phyloP scores from a whole-genome alignment of 1,140 invertebrate genomes.

The Harpegnathos saltator region DNA sequence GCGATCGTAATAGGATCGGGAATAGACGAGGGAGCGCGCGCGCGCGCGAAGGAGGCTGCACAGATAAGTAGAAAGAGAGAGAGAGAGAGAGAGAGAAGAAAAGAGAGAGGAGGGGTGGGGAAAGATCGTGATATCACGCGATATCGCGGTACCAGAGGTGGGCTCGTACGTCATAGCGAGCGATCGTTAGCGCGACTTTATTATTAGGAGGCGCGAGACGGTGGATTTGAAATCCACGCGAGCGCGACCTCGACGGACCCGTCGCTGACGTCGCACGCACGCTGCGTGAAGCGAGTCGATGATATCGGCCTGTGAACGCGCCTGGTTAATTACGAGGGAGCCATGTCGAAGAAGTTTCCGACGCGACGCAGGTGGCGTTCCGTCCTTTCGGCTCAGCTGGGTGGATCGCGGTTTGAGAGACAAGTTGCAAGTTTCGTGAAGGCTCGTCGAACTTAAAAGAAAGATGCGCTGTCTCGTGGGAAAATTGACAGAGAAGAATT shows the following conservation, averaged over 20 bases:
- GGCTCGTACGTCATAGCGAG: background rate
- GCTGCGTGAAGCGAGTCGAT: slow-evolving; percentile 20
- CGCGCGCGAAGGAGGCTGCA: slow-evolving; percentile 54
- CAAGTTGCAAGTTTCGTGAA: no score
- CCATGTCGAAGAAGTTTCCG: background rate
- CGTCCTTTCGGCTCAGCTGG: no score
- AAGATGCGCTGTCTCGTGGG: no score
- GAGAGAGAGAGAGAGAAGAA: slow-evolving; percentile 55
- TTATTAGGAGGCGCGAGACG: slow-evolving; percentile 10
- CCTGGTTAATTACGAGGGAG: slow-evolving; percentile 1
- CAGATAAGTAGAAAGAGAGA: slow-evolving; percentile 14
- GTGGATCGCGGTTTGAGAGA: no score
- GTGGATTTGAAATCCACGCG: background rate
- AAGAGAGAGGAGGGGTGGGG: slow-evolving; percentile 57
- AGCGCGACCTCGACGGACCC: slow-evolving; percentile 13
- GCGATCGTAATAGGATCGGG: slow-evolving; percentile 39
- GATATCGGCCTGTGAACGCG: slow-evolving; percentile 8
- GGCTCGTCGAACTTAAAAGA: no score
- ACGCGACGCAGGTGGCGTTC: slow-evolving; percentile 13
- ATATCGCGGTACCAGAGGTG: slow-evolving; percentile 1
- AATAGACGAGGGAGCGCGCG: slow-evolving; percentile 6
- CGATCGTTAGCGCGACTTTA: slow-evolving; percentile 33
- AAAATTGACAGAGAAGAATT: no score
- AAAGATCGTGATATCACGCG: slow-evolving; percentile 45
- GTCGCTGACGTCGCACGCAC: slow-evolving; percentile 17